Base-by-base conservation (phyloP, 2,113 vertebrate species). In the Hoplias malabaricus region DNA sequence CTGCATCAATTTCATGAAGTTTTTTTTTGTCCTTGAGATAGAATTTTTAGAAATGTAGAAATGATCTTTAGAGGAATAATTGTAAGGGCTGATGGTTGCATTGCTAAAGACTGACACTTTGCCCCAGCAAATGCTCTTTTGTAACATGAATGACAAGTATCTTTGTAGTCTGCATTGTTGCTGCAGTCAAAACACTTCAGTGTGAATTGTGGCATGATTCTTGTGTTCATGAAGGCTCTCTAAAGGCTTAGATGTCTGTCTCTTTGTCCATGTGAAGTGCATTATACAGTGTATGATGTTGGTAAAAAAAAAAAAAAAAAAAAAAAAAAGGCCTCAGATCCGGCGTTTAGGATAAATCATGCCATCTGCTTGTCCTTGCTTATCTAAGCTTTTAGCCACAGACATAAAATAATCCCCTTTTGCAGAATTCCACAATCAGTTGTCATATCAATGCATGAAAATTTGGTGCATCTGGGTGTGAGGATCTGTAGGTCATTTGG, bases 231-330 rank as follows among this genome's bases (percentile, higher is more conserved):
- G 0, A 29, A 36, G 2, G n/a, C 21, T 53, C 48, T 23, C 7
- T 4, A 11, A n/a, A 53, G 48, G 48, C 48, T 53, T 53, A 53
- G 21, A 23, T 4, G 14, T 10, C 48, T 7, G 4, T 53, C 5
- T 53, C 48, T 23, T 53, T 70, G 84, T 90, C 83, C 88, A 87
- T 91, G 77, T 70, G 68, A 70, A 36, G 48, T 16, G 50, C 23
- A n/a, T 21, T 61, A 33, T n/a, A 61, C 19, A 61, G 54, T 19
- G 21, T 19, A 23, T 3, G 14, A 62, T 65, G 62, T 65, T 38
- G 38, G 33, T 40, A 50, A 53, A n/a, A n/a, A n/a, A n/a, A n/a
- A n/a, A n/a, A n/a, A n/a, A n/a, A n/a, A n/a, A n/a, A n/a, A n/a
- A n/a, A n/a, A n/a, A n/a, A n/a, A n/a, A n/a, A 75, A 75, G 73